Evolutionary conservation across 1,140 invertebrate genomes (phyloP).

Genomic region (Andrena cerasifolii): DNA sequence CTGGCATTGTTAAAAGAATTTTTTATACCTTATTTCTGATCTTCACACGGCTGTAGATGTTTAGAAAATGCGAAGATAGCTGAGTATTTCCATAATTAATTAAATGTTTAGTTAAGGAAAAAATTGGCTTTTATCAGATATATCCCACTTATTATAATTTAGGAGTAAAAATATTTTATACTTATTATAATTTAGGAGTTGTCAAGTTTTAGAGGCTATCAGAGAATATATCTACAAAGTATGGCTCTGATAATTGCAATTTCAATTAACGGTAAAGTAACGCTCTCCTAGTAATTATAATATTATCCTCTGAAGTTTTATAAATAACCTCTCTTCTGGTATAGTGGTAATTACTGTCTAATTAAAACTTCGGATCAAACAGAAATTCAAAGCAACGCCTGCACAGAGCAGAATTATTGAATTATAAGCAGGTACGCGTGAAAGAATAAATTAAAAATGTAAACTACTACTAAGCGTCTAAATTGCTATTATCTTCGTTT

Average conservation of each 20-base stretch:
- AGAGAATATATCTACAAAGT: neutral
- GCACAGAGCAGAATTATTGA: neutral
- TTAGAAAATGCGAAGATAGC: no score
- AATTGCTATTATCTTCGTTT: no score
- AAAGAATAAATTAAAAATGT: neutral
- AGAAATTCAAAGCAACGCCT: neutral
- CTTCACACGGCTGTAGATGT: no score
- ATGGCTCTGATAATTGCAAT: slow-evolving; percentile 29
- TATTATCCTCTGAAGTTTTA: neutral
- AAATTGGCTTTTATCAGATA: no score
- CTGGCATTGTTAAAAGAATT: no score
- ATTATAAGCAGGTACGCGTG: neutral
- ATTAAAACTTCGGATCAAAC: neutral
- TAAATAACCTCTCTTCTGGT: neutral
- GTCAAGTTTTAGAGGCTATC: neutral
- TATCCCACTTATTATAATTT: neutral
- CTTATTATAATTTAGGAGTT: no score
- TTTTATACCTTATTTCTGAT: no score
- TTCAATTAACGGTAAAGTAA: slow-evolving; percentile 17
- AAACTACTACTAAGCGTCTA: no score
- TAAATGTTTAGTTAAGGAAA: neutral
- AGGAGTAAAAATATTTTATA: neutral
- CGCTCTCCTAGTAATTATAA: neutral
- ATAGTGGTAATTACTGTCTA: neutral
- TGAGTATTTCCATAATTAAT: no score